These are phyloP conservation scores for Mythimna vitellina DNA, from an alignment of 2,888 invertebrate species.

Conservation along the genomic window DNA sequence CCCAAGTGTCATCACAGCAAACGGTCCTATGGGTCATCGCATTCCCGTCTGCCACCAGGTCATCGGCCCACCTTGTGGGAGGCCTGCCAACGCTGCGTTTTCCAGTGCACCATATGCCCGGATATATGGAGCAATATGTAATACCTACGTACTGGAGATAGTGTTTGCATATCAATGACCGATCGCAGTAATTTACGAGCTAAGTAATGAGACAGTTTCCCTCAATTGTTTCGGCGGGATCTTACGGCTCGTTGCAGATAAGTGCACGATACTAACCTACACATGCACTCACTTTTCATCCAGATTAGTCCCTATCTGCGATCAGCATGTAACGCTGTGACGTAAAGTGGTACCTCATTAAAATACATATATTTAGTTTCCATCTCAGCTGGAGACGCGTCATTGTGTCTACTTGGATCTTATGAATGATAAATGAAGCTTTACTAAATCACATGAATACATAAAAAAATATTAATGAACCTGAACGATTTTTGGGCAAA, in stretches of 20 bases:
- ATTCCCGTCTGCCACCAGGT: too few species aligned
- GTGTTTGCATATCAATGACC: slow-evolving; percentile 14
- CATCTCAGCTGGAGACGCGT: not conserved
- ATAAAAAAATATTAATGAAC: not conserved
- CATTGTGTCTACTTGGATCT: not conserved
- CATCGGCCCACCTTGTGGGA: too few species aligned
- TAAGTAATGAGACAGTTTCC: slow-evolving; percentile 42
- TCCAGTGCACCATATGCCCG: not conserved
- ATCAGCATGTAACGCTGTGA: slow-evolving; percentile 6
- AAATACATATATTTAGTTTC: not conserved
- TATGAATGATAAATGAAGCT: not conserved
- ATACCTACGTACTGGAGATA: not conserved
- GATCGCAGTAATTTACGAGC: slow-evolving; percentile 27
- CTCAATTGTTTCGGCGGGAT: slow-evolving; percentile 38
- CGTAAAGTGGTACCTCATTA: too few species aligned
- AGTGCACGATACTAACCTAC: slow-evolving; percentile 5
- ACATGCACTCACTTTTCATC: slow-evolving; percentile 18
- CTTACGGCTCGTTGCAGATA: not conserved
- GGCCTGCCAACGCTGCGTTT: too few species aligned
- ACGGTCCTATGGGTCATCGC: too few species aligned
- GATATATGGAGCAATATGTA: not conserved
- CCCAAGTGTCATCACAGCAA: too few species aligned
- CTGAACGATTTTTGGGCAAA: not conserved
- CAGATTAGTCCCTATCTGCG: slow-evolving; percentile 23
- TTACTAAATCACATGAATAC: not conserved